Evolutionary conservation across 2,888 invertebrate species (phyloP).

Genomic region (Barypeithes pellucidus): DNA sequence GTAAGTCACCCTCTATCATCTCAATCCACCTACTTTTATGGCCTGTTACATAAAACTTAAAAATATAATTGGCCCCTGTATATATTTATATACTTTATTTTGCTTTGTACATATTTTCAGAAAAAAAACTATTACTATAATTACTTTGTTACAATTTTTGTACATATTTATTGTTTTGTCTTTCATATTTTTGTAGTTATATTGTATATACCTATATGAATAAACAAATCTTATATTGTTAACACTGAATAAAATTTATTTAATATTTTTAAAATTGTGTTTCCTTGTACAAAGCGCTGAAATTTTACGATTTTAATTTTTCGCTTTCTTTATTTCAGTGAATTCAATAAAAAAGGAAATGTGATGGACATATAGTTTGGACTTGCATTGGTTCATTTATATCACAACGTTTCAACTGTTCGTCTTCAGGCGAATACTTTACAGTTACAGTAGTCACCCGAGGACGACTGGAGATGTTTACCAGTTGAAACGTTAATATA

Average conservation of each 20-base stretch:
- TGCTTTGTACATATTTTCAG: slow-evolving; percentile 25
- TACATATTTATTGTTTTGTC: slow-evolving; percentile 35
- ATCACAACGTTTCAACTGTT: too few species aligned
- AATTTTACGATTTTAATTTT: too few species aligned
- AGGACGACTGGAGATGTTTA: too few species aligned
- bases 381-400: too few species aligned
- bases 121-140: background rate
- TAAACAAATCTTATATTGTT: slow-evolving; percentile 34
- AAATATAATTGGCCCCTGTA: background rate
- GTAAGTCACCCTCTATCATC: too few species aligned
- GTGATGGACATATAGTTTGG: too few species aligned
- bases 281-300: slow-evolving; percentile 7
- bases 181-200: slow-evolving; percentile 38
- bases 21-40: too few species aligned
- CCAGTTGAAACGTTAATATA: too few species aligned
- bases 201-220: slow-evolving; percentile 28
- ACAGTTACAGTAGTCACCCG: too few species aligned
- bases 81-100: background rate
- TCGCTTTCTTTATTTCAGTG: too few species aligned
- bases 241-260: slow-evolving; percentile 37
- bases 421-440: too few species aligned
- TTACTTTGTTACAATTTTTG: slow-evolving; percentile 20
- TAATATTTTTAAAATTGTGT: slow-evolving; percentile 28
- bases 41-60: background rate
- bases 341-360: too few species aligned